Conservation (phyloP, 1,140 invertebrate genomes). For the Zaprionus ornatus region DNA sequence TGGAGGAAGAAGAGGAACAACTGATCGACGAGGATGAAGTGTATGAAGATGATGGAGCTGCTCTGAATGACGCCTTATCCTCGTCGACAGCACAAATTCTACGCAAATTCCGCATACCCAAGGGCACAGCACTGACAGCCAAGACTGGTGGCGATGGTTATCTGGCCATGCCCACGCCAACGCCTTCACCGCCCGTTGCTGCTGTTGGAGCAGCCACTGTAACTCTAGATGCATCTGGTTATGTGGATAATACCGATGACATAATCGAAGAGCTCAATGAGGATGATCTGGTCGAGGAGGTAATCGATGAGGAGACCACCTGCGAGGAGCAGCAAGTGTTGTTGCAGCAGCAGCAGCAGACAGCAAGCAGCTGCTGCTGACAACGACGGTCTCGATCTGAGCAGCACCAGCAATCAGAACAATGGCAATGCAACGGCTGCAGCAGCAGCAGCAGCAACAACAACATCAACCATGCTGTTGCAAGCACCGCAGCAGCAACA, state of each 20-base stretch:
- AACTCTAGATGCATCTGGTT: conserved; percentile 35
- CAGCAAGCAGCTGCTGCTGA: conserved; percentile 19
- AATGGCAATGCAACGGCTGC: conserved; percentile 21
- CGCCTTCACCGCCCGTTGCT: conserved; percentile 62
- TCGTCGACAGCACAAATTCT: conserved; percentile 75
- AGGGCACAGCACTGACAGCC: conserved; percentile 75
- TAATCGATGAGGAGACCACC: conserved; percentile 64
- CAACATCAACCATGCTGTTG: conserved; percentile 36
- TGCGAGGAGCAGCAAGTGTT: conserved; percentile 40
- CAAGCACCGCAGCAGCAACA: conserved; percentile 41
- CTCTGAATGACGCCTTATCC: conserved; percentile 38
- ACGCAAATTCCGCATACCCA: conserved; percentile 80
- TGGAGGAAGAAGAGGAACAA: conserved; percentile 49
- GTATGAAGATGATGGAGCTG: conserved; percentile 59
- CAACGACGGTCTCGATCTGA: conserved; percentile 52
- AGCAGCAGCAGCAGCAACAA: conserved; percentile 15
- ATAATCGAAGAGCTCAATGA: conserved; percentile 74
- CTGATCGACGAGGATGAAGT: conserved; percentile 59
- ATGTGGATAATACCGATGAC: conserved; percentile 65
- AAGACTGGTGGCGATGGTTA: conserved; percentile 54
- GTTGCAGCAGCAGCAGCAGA: conserved; percentile 6
- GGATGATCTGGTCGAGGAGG: conserved; percentile 76
- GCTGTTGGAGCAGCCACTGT: conserved; percentile 27
- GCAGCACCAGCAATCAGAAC: conserved; percentile 28
- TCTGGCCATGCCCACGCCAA: conserved; percentile 71